phyloP scores from a whole-genome alignment of 2,888 invertebrate genomes.

The Gastrophysa polygoni region DNA sequence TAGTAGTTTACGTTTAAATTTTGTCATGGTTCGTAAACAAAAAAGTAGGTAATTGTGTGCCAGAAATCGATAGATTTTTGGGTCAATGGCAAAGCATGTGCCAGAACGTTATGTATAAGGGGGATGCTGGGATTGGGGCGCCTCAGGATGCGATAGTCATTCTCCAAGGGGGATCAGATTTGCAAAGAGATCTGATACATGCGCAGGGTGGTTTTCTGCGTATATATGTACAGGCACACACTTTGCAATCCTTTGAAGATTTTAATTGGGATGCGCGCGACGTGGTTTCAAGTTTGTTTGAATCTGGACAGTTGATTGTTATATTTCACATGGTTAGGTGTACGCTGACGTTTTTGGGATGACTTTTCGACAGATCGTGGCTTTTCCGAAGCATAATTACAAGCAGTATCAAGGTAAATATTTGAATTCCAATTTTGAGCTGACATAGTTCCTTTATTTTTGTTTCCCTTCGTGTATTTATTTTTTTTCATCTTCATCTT shows the following conservation, averaged over 20 bases:
- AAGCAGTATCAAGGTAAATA: conserved; percentile 34
- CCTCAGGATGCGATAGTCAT: neutral
- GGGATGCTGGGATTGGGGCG: conserved; percentile 1
- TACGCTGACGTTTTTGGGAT: conserved; percentile 9
- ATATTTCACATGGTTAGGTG: conserved; percentile 1
- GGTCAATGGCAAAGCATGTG: conserved; percentile 31
- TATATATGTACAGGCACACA: neutral
- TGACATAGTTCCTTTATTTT: conserved; percentile 4
- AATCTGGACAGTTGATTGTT: neutral
- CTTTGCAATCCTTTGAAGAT: neutral
- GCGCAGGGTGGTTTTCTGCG: neutral
- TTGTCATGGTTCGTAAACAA: neutral
- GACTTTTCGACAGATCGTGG: conserved; percentile 28
- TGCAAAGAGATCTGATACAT: neutral
- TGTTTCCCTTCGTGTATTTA: neutral
- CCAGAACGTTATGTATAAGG: conserved; percentile 18
- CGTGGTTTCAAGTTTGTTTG: neutral
- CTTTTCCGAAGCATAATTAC: conserved; percentile 32
- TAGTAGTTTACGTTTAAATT: neutral
- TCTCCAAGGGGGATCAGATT: neutral
- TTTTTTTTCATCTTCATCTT: no score
- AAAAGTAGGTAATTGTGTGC: neutral
- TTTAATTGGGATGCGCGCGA: neutral
- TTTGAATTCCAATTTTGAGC: neutral
- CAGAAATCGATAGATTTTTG: conserved; percentile 37